phyloP scores from a whole-genome alignment of 2,888 invertebrate genomes.

The Pachydiplax longipennis region DNA sequence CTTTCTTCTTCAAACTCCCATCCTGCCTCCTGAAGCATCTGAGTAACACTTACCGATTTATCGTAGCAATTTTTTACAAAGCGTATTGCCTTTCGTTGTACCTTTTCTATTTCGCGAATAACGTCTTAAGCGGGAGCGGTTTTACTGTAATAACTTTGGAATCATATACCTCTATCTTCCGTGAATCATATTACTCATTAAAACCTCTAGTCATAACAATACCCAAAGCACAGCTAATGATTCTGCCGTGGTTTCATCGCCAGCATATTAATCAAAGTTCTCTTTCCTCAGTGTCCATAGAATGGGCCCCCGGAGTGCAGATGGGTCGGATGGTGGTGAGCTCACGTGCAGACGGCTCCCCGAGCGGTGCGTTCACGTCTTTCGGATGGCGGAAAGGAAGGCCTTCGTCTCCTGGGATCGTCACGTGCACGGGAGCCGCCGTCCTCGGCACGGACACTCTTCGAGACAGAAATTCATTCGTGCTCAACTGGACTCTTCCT shows the following conservation, averaged over 20 bases:
- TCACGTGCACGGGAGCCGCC: neutral
- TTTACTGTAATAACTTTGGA: too few species aligned
- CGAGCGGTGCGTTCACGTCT: neutral
- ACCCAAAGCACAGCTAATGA: too few species aligned
- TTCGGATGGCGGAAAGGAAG: neutral
- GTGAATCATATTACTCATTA: too few species aligned
- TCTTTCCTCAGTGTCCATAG: neutral
- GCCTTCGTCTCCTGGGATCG: neutral
- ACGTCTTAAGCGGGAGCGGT: too few species aligned
- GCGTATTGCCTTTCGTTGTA: too few species aligned
- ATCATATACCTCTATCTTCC: too few species aligned
- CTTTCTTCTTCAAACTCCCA: too few species aligned
- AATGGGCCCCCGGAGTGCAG: neutral
- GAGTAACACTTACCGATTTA: too few species aligned
- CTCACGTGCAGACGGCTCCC: neutral
- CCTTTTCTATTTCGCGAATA: too few species aligned
- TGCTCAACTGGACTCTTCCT: conserved; percentile 14
- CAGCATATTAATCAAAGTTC: neutral
- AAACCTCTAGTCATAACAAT: too few species aligned
- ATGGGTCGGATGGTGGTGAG: conserved; percentile 7
- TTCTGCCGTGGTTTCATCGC: neutral
- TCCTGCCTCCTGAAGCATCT: too few species aligned
- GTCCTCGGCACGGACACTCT: neutral
- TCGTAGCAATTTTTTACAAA: too few species aligned
- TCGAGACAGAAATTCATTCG: neutral